Evolutionary conservation across 2,797 vertebrate species (phyloP), one percentile per base, ranked within the genome.

Genomic region (Pteropus rufus): DNA sequence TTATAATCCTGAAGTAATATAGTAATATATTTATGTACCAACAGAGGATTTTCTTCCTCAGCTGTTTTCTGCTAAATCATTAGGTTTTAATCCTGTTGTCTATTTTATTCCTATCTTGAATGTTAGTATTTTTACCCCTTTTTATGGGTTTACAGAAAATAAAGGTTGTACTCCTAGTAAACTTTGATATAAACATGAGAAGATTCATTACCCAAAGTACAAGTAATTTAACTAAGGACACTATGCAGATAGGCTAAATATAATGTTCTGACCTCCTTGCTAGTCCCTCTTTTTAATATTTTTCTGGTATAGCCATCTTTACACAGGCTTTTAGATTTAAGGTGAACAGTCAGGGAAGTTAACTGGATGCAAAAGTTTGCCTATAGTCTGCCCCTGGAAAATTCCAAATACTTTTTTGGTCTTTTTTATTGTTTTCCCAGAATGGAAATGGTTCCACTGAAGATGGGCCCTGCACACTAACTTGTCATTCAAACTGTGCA

Each of bases 101-200:
- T 86, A 29, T 80, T 75, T 70, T 86, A 41, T 60, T 84, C 36
- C 18, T 29, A 72, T 76, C 31, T 1, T 31, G 10, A 81, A 77
- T 39, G 19, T 24, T 77, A 67, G 34, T 36, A 39, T 81, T 56
- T 80, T 70, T 52, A 34, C 5, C 4, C 1, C 1, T 14, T 77
- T 93, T 72, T 73, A 73, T 31, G 36, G 10, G 29, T 41, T 94
- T 86, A 36, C 15, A 76, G n/a, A 91, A 94, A 93, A 82, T 70
- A 75, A 87, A 84, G 34, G 0, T 84, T 75, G 31, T 91, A 54
- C 19, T 91, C 5, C 73, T 39, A 73, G n/a, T 34, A 54, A 86
- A 1, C 15, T 73, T 84, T 91, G 21, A 72, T 49, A 73, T 41
- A 70, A 94, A n/a, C 9, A 93, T 62, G 24, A 81, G n/a, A 94